Evolutionary conservation across 2,888 invertebrate species (phyloP).

Genomic region (Seira ritae): DNA sequence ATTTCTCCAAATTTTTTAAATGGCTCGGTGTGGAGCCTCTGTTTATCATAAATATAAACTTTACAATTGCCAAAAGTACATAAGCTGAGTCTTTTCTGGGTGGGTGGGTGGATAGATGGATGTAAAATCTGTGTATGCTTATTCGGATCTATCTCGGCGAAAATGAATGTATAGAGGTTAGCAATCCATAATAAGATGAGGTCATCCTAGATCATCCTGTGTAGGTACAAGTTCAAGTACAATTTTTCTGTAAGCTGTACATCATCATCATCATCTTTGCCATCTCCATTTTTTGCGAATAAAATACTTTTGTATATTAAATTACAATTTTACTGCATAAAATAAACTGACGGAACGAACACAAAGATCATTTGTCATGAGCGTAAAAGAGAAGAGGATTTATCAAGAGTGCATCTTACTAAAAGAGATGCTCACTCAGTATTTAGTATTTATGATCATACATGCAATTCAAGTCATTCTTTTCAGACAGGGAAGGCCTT

Average conservation of each 20-base stretch:
- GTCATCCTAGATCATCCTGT: conserved; percentile 36
- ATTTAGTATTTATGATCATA: conserved; percentile 39
- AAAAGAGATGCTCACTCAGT: neutral
- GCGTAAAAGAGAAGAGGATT: conserved; percentile 32
- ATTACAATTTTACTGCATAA: conserved; percentile 38
- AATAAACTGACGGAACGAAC: conserved; percentile 5
- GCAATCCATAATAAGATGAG: conserved; percentile 19
- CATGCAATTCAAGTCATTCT: conserved; percentile 34
- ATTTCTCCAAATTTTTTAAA: neutral
- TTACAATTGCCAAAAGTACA: too few relatives aligned
- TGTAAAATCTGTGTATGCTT: neutral
- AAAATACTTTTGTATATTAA: conserved; percentile 48
- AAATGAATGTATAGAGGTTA: neutral
- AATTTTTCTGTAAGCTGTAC: too few relatives aligned
- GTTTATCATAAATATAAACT: too few relatives aligned
- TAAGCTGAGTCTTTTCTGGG: neutral
- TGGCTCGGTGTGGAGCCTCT: too few relatives aligned
- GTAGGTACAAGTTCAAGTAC: conserved; percentile 51
- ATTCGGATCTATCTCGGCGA: conserved; percentile 5
- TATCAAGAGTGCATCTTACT: neutral
- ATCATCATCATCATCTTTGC: too few relatives aligned
- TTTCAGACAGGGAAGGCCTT: conserved; percentile 64
- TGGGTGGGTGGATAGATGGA: neutral
- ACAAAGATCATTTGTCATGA: conserved; percentile 53
- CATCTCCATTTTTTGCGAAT: conserved; percentile 21